Base-by-base conservation (phyloP, 2,888 invertebrate species). In the Drosophila formosana region DNA sequence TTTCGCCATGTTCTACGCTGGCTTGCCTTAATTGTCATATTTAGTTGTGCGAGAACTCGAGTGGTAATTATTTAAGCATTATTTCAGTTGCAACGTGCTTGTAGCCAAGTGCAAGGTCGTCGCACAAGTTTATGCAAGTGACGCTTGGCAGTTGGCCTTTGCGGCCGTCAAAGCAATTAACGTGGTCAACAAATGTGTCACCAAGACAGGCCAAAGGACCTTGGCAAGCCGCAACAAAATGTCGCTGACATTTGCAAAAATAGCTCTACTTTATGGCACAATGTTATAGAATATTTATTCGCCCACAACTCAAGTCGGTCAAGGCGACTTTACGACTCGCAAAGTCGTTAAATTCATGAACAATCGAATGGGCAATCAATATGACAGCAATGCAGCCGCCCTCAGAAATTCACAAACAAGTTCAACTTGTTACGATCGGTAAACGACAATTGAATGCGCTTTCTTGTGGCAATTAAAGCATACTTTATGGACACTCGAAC, bases 1-100 rank as follows among this genome's bases (percentile, higher is more conserved):
- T 60, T 47, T 34, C 6, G 39, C 52, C 58, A 43, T 51, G 78
- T 67, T 69, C 62, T 55, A 37, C 18, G 7, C 26, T 46, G 23
- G 46, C 56, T 32, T 37, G 26, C 49, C 67, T 66, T 82, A 88
- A 79, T 82, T 88, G 80, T 85, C 80, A 82, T 84, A 87, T 82
- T 84, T 63, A 58, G 25, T 3, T 34, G 45, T 46, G 45, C 34
- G 13, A 25, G 6, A 50, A 30, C 69, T 75, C 67, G 61, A 87
- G 88, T 69, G 76, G 80, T 75, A 75, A 82, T 88, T 82, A 87
- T 82, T 82, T 68, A 53, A 75, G 53, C 50, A 50, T 69, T 28
- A 41, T 45, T 60, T 39, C 53, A 7, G 30, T 26, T 37, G 61
- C 66, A 71, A 63, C 43, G 56, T 58, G 63, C 13, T 46, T 30